Conservation (phyloP, 2,888 invertebrate genomes). For the Glyphotaelius pellucidus region DNA sequence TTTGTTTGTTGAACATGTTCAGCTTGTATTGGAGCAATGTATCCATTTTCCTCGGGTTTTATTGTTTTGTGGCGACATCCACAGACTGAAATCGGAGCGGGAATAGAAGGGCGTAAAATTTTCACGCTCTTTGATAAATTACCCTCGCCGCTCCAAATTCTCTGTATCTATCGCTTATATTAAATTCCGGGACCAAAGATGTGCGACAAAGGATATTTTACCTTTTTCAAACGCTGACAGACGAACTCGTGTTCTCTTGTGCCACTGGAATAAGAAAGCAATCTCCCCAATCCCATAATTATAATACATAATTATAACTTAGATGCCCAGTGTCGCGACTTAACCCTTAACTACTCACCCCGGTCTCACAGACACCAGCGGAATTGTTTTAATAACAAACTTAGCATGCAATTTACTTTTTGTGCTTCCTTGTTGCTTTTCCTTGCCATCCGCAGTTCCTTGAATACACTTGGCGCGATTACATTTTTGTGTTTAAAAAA, state of each 20-base stretch:
- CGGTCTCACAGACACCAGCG: no score
- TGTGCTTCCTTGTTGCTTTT: no score
- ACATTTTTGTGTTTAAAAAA: no score
- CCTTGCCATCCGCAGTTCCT: no score
- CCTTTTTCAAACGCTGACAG: neutral
- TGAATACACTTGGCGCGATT: no score
- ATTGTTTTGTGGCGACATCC: neutral
- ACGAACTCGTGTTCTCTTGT: neutral
- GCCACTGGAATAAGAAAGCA: neutral
- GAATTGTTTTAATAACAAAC: no score
- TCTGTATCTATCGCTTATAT: neutral
- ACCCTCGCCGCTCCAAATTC: neutral
- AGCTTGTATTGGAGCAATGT: neutral
- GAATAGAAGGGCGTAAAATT: neutral
- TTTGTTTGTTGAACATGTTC: neutral
- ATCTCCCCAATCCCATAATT: neutral
- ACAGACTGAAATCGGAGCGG: neutral
- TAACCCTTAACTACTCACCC: neutral
- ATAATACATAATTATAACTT: neutral
- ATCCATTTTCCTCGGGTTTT: neutral
- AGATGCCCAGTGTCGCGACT: neutral
- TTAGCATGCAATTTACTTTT: no score
- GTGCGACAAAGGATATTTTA: neutral
- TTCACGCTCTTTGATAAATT: neutral
- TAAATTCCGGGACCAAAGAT: neutral